Base-by-base conservation (phyloP, 1,140 invertebrate species). In the Aradophagus sp. region DNA sequence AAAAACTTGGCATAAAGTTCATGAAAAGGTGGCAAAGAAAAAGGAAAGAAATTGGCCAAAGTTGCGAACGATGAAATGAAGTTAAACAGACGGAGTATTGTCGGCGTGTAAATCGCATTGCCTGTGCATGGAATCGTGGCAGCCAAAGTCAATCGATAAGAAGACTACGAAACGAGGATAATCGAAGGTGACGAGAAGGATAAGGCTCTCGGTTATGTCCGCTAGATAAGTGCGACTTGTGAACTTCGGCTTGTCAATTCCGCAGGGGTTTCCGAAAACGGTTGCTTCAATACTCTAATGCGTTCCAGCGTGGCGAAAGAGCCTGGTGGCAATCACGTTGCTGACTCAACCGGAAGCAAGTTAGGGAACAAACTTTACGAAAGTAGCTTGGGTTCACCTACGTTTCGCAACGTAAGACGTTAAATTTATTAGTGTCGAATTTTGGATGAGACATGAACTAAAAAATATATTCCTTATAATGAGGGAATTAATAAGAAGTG, bases 341-440 rank as follows among this genome's bases (percentile, higher is more conserved):
- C 69, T 67, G 69, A 73, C 56, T 73, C 69, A 67, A 56, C 50
- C 62, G 62, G 56, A 67, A 73, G 48, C 62, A 38, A 67, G 50
- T 67, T 34, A n/a, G 56, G 32, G 44, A 62, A 62, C 69, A 73
- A 73, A 73, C 62, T 73, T 73, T 39, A 53, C 52, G 17, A 61
- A 56, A 58, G 55, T 59, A 45, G 38, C 61, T 66, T 59, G 44
- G 58, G 53, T 48, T 73, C 67, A 50, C 62, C 56, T 35, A 62
- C 45, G 62, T 67, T 72, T 72, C 38, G 55, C 62, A 55, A 66
- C 69, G 61, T 66, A 73, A 67, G 70, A 62, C 59, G 32, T 36
- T 67, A 73, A 67, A 62, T 73, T 73, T 73, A 66, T 72, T 72
- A 72, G 56, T 45, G 62, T 56, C 58, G 56, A 73, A 58, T 53